Evolutionary conservation across 2,888 invertebrate species (phyloP).

Genomic region (Mantis religiosa): DNA sequence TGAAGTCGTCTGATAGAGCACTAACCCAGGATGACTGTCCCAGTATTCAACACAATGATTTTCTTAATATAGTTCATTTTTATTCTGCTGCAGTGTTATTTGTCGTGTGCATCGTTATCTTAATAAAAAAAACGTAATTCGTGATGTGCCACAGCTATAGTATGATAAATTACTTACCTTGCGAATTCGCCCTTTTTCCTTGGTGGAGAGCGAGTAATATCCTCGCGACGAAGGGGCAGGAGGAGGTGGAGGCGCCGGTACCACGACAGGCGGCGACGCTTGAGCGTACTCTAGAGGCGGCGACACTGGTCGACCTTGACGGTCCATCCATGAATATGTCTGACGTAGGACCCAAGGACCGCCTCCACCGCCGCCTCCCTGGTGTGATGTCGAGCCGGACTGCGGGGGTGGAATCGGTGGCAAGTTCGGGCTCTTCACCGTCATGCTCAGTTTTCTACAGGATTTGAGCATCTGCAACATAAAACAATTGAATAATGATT

Average conservation of each 20-base stretch:
- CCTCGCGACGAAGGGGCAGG: slow-evolving; percentile 30
- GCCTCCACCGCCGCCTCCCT: slow-evolving; percentile 41
- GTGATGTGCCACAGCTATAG: no score
- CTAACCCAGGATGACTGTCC: no score
- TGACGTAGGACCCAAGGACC: slow-evolving; percentile 59
- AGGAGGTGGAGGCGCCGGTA: slow-evolving; percentile 42
- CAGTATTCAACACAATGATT: no score
- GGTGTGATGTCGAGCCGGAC: slow-evolving; percentile 37
- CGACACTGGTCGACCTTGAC: slow-evolving; percentile 79
- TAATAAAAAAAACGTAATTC: no score
- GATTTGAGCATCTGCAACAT: slow-evolving; percentile 79
- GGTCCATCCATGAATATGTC: slow-evolving; percentile 92
- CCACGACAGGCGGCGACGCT: slow-evolving; percentile 39
- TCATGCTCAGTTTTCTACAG: slow-evolving; percentile 83
- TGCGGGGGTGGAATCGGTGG: slow-evolving; percentile 34
- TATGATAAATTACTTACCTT: slow-evolving; percentile 46
- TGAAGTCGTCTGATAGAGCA: no score
- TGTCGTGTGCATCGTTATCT: no score
- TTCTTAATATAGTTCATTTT: no score
- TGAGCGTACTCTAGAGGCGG: slow-evolving; percentile 73
- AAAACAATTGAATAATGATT: neutral
- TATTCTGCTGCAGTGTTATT: no score
- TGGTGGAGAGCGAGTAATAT: slow-evolving; percentile 46
- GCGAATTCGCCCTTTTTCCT: slow-evolving; percentile 58
- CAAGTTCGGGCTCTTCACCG: slow-evolving; percentile 75